A percentile compares a stretch with the other conserved stretches of the same genome.
These are phyloP conservation scores for Stegastes partitus DNA, from an alignment of 2,113 vertebrate genomes.

Conservation along the genomic window DNA sequence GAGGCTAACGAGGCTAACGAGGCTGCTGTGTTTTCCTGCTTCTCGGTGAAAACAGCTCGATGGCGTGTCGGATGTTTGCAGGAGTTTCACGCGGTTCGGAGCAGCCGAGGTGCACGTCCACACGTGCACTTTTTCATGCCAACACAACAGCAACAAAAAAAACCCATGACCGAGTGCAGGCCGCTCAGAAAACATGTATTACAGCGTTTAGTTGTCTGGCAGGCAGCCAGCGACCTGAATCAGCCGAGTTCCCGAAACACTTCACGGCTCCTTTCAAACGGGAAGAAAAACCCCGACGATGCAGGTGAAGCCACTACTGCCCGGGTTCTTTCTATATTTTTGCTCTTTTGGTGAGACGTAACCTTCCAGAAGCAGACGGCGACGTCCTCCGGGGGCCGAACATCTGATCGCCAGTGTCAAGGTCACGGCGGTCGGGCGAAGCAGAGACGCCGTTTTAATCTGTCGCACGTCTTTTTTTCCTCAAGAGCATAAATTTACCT, in stretches of 20 bases:
- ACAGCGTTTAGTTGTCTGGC: background rate
- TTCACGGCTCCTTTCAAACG: background rate
- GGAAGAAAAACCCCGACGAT: background rate
- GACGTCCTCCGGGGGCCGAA: constrained; percentile 42
- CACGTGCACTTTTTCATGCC: background rate
- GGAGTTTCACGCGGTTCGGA: background rate
- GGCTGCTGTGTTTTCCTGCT: constrained; percentile 15
- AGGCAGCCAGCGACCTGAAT: constrained; percentile 10
- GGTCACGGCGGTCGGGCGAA: constrained; percentile 27
- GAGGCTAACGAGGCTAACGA: constrained; percentile 5
- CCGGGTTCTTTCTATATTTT: constrained; percentile 5
- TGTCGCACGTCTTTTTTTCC: constrained; percentile 35
- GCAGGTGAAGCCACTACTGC: background rate
- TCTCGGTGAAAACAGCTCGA: constrained; percentile 4
- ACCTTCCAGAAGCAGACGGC: constrained; percentile 38
- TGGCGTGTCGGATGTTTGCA: constrained; percentile 12
- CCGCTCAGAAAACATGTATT: constrained; percentile 8
- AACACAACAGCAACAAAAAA: background rate
- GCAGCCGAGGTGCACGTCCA: background rate
- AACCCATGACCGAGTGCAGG: background rate
- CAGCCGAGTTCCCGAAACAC: too few species aligned
- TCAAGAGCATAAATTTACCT: constrained; percentile 38
- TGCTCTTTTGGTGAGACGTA: constrained; percentile 21
- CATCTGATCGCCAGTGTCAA: constrained; percentile 54
- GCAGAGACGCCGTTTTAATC: constrained; percentile 54